A percentile compares a stretch with the other conserved stretches of the same genome.
Conservation (phyloP, 1,140 invertebrate genomes). For the Anoplolepis gracilipes region DNA sequence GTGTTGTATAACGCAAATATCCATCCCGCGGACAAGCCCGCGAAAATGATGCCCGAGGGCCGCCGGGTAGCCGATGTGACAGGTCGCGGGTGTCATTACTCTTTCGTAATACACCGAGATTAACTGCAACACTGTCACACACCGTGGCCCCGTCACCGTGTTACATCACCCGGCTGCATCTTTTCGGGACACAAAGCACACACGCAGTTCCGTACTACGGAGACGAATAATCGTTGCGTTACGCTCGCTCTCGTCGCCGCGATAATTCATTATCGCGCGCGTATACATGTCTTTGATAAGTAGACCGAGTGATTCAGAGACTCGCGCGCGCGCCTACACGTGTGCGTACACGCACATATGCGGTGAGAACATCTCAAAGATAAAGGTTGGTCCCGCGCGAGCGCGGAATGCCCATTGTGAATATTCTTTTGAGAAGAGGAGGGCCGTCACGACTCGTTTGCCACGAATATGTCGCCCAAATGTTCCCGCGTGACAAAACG, state of each 20-base stretch:
- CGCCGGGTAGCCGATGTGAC: too few relatives aligned
- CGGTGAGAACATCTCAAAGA: slow-evolving; percentile 58
- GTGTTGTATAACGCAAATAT: slow-evolving; percentile 12
- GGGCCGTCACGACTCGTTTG: slow-evolving; percentile 74
- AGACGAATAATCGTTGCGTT: slow-evolving; percentile 56
- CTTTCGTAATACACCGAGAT: slow-evolving; percentile 56
- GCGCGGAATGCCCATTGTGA: slow-evolving; percentile 67
- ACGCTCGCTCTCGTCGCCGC: slow-evolving; percentile 29
- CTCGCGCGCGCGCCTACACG: not conserved
- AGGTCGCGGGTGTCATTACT: slow-evolving; percentile 33
- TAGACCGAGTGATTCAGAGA: slow-evolving; percentile 50
- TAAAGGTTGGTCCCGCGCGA: slow-evolving; percentile 57
- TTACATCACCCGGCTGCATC: slow-evolving; percentile 29
- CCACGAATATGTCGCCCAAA: slow-evolving; percentile 72
- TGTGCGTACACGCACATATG: too few relatives aligned
- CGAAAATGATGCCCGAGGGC: too few relatives aligned
- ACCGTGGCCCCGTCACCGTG: not conserved
- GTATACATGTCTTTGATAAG: slow-evolving; percentile 33
- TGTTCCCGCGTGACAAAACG: slow-evolving; percentile 72
- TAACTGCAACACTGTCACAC: slow-evolving; percentile 24
- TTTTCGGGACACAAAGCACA: slow-evolving; percentile 25
- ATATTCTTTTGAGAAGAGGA: slow-evolving; percentile 65
- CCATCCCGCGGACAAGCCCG: not conserved
- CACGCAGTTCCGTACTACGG: slow-evolving; percentile 17
- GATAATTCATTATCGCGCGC: slow-evolving; percentile 64